Percentiles rank a stretch among this genome's conserved stretches.
Evolutionary conservation across 1,140 invertebrate genomes (phyloP).

Genomic region (Apolygus lucorum): DNA sequence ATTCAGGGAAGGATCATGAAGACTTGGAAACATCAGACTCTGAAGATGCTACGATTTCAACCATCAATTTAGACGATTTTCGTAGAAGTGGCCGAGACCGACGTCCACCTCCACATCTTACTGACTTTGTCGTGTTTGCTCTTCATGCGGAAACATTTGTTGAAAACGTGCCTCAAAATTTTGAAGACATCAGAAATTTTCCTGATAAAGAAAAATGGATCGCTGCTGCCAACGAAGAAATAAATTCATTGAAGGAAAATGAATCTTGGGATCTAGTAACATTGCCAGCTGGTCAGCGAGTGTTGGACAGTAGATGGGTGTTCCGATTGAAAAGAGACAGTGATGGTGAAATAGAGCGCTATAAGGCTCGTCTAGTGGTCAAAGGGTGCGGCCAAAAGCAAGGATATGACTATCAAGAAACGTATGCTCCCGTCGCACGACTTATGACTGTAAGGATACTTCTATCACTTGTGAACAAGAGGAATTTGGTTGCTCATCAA

Average conservation of each 20-base stretch:
- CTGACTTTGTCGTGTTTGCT: too few species aligned
- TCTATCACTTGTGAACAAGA: constrained; percentile 32
- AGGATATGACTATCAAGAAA: constrained; percentile 34
- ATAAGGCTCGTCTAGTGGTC: not conserved
- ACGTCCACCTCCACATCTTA: too few species aligned
- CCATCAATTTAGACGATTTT: too few species aligned
- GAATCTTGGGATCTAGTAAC: not conserved
- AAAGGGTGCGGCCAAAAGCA: not conserved
- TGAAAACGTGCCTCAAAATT: not conserved
- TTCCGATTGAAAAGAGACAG: too few species aligned
- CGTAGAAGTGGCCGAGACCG: too few species aligned
- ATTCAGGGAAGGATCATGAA: too few species aligned
- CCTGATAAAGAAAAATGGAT: not conserved
- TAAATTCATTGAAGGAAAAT: not conserved
- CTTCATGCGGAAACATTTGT: not conserved
- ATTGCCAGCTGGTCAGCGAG: not conserved
- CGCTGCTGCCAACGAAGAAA: not conserved
- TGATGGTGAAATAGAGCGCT: not conserved
- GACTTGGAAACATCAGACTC: too few species aligned
- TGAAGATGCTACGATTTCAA: too few species aligned
- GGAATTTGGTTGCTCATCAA: constrained; percentile 35
- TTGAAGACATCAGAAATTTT: not conserved
- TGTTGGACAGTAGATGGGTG: not conserved
- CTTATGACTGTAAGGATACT: constrained; percentile 34
- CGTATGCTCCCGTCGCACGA: constrained; percentile 36